Base-by-base conservation (phyloP, 2,113 vertebrate species). In the Elgaria multicarinata region DNA sequence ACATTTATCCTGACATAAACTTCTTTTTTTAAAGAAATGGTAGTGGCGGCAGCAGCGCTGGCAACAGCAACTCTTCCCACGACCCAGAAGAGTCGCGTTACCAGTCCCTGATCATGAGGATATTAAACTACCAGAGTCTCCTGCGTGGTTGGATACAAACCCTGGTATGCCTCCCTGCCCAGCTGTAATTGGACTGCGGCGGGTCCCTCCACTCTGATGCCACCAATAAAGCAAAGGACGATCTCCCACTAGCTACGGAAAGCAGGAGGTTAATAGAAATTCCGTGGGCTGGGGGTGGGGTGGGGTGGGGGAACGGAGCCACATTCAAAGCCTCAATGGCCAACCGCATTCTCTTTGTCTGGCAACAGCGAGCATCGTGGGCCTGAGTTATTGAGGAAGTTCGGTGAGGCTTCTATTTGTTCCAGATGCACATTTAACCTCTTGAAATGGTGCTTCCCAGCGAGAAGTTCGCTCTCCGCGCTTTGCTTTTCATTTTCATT, bases 351-450 rank as follows among this genome's bases (percentile, higher is more conserved):
- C 96, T 95, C 95, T 95, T 93, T 85, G 18, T 96, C 93, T 94
- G 94, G 94, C 94, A 93, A 94, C 89, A 89, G 93, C 85, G 75
- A 18, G 36, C 93, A 94, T 94, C 93, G 86, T 76, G 87, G 44
- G 12, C 90, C 90, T 88, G 86, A 92, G 90, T 95, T 93, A 96
- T 94, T 95, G 92, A 96, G 96, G 95, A 97, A 97, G 95, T 92
- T 14, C 85, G 92, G 95, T 0, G 88, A 94, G 87, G 42, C 1
- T 77, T 95, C 87, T 93, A 96, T 96, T 97, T 95, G 94, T 94
- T 96, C 94, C 96, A 96, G 96, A 95, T 96, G 95, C 90, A 93
- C 64, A 93, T 95, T 96, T 96, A 95, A 95, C 95, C 90, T 92
- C 93, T 96, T 39, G 79, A 13, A 91, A 92, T 53, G 89, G 58